phyloP scores from a whole-genome alignment of 2,888 invertebrate species.

The Drosophila pullipes region DNA sequence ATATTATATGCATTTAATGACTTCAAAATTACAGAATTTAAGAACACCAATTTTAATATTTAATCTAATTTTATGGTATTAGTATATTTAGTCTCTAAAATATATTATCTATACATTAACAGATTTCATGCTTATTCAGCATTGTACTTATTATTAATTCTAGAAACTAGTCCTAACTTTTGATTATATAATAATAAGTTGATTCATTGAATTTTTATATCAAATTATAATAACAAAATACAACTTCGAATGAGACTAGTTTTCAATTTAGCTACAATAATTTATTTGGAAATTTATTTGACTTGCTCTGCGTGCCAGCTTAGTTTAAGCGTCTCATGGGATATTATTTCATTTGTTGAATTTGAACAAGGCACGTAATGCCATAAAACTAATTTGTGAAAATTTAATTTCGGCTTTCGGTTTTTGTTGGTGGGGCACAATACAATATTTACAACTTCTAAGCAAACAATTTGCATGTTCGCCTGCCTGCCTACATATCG shows the following conservation, averaged over 20 bases:
- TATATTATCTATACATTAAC: background rate
- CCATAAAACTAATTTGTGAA: slow-evolving; percentile 78
- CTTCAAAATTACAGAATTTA: background rate
- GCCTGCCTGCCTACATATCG: slow-evolving; percentile 35
- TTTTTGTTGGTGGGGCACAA: slow-evolving; percentile 52
- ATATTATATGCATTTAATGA: background rate
- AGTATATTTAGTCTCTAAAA: background rate
- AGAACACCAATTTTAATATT: background rate
- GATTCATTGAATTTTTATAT: background rate
- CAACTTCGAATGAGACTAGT: slow-evolving; percentile 5
- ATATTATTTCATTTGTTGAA: slow-evolving; percentile 42
- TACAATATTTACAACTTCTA: slow-evolving; percentile 79
- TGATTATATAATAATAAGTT: background rate
- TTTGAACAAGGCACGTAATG: slow-evolving; percentile 41
- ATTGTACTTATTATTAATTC: background rate
- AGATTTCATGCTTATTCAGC: background rate
- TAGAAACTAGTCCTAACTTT: background rate
- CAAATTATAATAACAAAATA: background rate
- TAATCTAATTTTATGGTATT: background rate
- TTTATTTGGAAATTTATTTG: background rate
- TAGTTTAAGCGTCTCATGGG: slow-evolving; percentile 13
- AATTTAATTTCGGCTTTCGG: slow-evolving; percentile 70
- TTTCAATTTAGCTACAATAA: slow-evolving; percentile 36
- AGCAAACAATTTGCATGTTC: slow-evolving; percentile 75
- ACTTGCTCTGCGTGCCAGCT: slow-evolving; percentile 27